Base-by-base conservation (phyloP, 2,113 vertebrate species). In the Solea solea region DNA sequence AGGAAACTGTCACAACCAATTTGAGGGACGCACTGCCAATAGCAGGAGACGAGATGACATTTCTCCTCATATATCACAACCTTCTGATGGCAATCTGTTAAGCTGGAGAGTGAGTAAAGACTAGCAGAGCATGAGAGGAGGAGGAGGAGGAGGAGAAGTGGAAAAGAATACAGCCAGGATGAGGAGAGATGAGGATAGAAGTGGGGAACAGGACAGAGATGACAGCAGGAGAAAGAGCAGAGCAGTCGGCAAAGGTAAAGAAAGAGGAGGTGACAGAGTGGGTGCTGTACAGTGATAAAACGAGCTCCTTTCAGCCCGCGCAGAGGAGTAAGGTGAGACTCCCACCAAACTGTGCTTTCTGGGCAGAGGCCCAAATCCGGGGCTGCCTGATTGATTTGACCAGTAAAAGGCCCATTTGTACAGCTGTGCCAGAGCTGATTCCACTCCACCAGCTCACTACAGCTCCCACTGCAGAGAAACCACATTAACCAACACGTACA, bases 271-370 rank as follows among this genome's bases (percentile, higher is more conserved):
- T 81, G 84, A 87, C 55, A 74, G 73, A 82, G 87, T 72, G 75
- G 76, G 75, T 49, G 68, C 64, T 73, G 82, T 62, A 73, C 82
- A 80, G 85, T 91, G 90, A 91, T 91, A 90, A 93, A 89, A 91
- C 72, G 84, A 78, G 69, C 71, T 79, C 74, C 87, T 89, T 91
- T 92, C 84, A 87, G 88, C 52, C 85, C 28, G 81, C 64, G 79
- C 63, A 82, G 71, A 68, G 61, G 52, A 74, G 91, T 90, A 93
- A 92, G 90, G 83, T 88, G 92, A 93, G 82, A 89, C 84, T 82
- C 69, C 53, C 63, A 82, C 82, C 88, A 88, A 91, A 91, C 89
- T 90, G 89, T 92, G 90, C 85, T 90, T 92, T 92, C 92, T 91
- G 90, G 92, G 92, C 92, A 90, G 41, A 11, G 76, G 80, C 87